A percentile compares a stretch with the other conserved stretches of the same genome.
phyloP scores from a whole-genome alignment of 1,140 invertebrate genomes.

The Tetramorium alpestre region DNA sequence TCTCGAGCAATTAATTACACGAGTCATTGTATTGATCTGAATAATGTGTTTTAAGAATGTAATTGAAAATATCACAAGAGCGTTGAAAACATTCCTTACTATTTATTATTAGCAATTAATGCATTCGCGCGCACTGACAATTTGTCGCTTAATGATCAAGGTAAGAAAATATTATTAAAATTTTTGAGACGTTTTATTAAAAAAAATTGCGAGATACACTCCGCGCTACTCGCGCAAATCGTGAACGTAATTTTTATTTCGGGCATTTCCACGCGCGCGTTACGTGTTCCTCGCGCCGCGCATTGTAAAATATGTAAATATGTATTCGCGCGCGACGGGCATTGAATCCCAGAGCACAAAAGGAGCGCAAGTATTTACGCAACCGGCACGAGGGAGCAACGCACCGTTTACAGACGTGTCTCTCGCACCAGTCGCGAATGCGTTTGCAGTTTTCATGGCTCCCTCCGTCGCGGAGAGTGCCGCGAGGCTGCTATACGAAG shows the following conservation, averaged over 20 bases:
- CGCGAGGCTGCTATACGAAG: slow-evolving; percentile 2
- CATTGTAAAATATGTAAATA: slow-evolving; percentile 64
- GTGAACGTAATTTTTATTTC: slow-evolving; percentile 44
- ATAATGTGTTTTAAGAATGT: neutral
- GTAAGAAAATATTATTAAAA: neutral
- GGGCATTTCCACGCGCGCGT: slow-evolving; percentile 28
- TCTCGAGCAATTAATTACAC: neutral
- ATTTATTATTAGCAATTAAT: neutral
- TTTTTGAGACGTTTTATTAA: neutral
- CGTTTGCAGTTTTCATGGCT: slow-evolving; percentile 55
- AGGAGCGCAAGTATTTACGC: slow-evolving; percentile 52
- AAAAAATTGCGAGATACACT: neutral
- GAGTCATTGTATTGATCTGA: neutral
- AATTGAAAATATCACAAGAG: neutral
- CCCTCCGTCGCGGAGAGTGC: neutral
- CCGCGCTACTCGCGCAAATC: neutral
- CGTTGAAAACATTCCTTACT: neutral
- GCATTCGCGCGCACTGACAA: too few relatives aligned
- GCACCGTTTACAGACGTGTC: slow-evolving; percentile 47
- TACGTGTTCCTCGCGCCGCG: slow-evolving; percentile 21
- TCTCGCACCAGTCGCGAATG: slow-evolving; percentile 13
- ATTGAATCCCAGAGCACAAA: slow-evolving; percentile 37
- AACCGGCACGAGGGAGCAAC: slow-evolving; percentile 57
- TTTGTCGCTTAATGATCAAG: neutral
- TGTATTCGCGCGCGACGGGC: slow-evolving; percentile 23